Evolutionary conservation across 2,888 invertebrate genomes (phyloP), one percentile per base, ranked within the genome.

Genomic region (Himalopsyche tibetana): DNA sequence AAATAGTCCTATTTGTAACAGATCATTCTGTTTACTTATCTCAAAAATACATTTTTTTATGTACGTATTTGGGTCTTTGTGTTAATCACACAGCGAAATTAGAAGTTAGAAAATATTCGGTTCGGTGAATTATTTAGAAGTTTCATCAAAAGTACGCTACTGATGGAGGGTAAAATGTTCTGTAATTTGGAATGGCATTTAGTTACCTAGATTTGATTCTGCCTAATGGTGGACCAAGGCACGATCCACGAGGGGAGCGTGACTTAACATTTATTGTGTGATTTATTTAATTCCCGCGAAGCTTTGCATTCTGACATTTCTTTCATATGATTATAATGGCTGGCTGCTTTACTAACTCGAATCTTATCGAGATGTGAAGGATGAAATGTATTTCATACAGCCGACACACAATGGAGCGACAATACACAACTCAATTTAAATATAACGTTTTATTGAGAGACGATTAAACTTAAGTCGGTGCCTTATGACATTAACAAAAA

Each of bases 241-340:
- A 80, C 17, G 56, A 51, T 63, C 40, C 82, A 36, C 74, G 82
- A 38, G 63, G 63, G 51, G 82, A 86, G 82, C 84, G 85, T 88
- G 88, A 88, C 88, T 88, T 51, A 80, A 84, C 87, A 85, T 82
- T 88, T 86, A 84, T 81, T 83, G 63, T 87, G 85, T 87, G 88
- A 88, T 88, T 88, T 88, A 88, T 88, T 87, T 87, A 86, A 88
- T 88, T 88, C 87, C 87, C 84, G 83, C 81, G 74, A 83, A 80
- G 87, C 86, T 86, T 86, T 86, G 87, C 84, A 87, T 84, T 87
- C 85, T 87, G 88, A 87, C 88, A 56, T 88, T 88, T 87, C 87
- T 87, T 88, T 87, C 87, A 83, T 87, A 51, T 85, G 87, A 86
- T 85, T 84, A 84, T 87, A 84, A 88, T 86, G 81, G 87, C 42